Conservation (phyloP, 2,888 invertebrate species). For the Orchesellides sinensis region DNA sequence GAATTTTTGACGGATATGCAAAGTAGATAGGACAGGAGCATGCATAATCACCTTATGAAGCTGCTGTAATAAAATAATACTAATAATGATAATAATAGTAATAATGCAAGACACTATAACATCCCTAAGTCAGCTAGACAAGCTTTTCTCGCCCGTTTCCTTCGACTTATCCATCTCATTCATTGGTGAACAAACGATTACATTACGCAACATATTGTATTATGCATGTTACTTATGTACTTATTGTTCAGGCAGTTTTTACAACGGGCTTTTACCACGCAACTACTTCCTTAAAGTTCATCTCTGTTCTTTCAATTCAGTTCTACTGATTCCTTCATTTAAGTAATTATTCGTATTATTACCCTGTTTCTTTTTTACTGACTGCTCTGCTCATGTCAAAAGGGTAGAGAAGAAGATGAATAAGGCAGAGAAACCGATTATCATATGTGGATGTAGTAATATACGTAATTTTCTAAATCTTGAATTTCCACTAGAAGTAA, state of each 20-base stretch:
- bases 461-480: slow-evolving; percentile 53
- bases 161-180: slow-evolving; percentile 21
- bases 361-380: slow-evolving; percentile 28
- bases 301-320: background rate
- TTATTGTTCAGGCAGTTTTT: slow-evolving; percentile 28
- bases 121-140: background rate
- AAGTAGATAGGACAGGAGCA: slow-evolving; percentile 61
- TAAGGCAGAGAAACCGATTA: slow-evolving; percentile 54
- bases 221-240: too few relatives aligned
- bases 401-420: slow-evolving; percentile 38
- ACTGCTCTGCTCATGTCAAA: slow-evolving; percentile 60
- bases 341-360: slow-evolving; percentile 56
- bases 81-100: slow-evolving; percentile 30
- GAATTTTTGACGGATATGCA: slow-evolving; percentile 58
- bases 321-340: slow-evolving; percentile 36
- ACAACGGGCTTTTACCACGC: slow-evolving; percentile 60
- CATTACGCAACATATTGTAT: too few relatives aligned
- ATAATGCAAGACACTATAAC: background rate
- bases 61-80: slow-evolving; percentile 56
- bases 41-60: slow-evolving; percentile 59
- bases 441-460: slow-evolving; percentile 46
- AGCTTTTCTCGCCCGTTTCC: slow-evolving; percentile 50
- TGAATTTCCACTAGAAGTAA: slow-evolving; percentile 36
- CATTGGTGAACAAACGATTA: slow-evolving; percentile 20
- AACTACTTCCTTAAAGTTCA: slow-evolving; percentile 25